Evolutionary conservation across 2,888 invertebrate species (phyloP).

Genomic region (Coleophora deauratella): DNA sequence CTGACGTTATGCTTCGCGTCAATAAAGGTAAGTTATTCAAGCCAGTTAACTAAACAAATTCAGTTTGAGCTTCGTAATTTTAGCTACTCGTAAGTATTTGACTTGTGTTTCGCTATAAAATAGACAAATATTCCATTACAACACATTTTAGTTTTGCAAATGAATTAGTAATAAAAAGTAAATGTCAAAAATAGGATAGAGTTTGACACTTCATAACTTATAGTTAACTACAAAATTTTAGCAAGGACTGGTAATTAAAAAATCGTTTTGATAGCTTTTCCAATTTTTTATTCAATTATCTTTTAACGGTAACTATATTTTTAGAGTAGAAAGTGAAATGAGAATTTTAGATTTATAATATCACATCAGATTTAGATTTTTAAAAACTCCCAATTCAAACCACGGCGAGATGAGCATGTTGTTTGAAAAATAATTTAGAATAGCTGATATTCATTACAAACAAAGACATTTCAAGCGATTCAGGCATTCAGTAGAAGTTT

Average conservation of each 20-base stretch:
- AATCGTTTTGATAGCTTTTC: too few relatives aligned
- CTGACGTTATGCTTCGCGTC: conserved; percentile 43
- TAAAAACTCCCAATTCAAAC: conserved; percentile 48
- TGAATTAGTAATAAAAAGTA: conserved; percentile 13
- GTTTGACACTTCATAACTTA: conserved; percentile 28
- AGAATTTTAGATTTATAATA: conserved; percentile 9
- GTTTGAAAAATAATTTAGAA: conserved; percentile 36
- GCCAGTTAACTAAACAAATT: conserved; percentile 34
- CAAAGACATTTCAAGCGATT: conserved; percentile 7
- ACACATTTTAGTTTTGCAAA: conserved; percentile 38
- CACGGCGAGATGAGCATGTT: conserved; percentile 64
- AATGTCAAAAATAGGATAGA: conserved; percentile 32
- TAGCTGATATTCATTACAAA: conserved; percentile 42
- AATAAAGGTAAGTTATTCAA: conserved; percentile 47
- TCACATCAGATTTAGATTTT: conserved; percentile 34
- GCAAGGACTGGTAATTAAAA: too few relatives aligned
- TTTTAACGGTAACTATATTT: conserved; percentile 11
- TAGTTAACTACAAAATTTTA: background rate
- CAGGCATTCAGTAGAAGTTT: background rate
- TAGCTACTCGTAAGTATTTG: conserved; percentile 25
- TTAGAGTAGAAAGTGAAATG: conserved; percentile 41
- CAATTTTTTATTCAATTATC: too few relatives aligned
- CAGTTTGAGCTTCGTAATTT: conserved; percentile 29
- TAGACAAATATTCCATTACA: conserved; percentile 66
- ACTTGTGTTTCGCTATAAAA: too few relatives aligned